Evolutionary conservation across 2,113 vertebrate species (phyloP), one percentile per base, ranked within the genome.

Genomic region (Peromyscus californicus): DNA sequence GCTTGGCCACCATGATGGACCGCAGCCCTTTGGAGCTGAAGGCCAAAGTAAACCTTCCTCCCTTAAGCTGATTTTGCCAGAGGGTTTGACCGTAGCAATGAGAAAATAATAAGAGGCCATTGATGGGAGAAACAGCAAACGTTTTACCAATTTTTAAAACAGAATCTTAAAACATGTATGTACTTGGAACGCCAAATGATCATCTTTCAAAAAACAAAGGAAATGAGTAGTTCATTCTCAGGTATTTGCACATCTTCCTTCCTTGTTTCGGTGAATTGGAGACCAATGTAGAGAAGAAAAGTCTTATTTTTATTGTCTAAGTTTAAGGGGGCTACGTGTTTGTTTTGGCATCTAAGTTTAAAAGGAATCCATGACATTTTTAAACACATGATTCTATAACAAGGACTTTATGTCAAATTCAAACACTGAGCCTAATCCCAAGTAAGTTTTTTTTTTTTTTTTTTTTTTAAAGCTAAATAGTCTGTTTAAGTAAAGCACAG

Each of bases 391-490:
- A 3, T 19, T 82, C 24, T 36, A 63, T 13, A 67, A 54, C 33
- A 89, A 89, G 82, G 90, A 76, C 36, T 76, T 82, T 54, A 36
- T 29, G 54, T 93, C 29, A 54, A 59, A 2, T 83, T 91, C 85
- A 86, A 26, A 70, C 69, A 59, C 10, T 11, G 42, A 80, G 3
- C 36, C 51, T 63, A 42, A 80, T 90, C n/a, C 33, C 33, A 57
- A 86, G 72, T 63, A 72, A 88, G 33, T 26, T 11, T 89, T 57
- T 22, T 17, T 0, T n/a, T 51, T 17, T 0, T n/a, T 51, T n/a
- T 69, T n/a, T n/a, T n/a, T n/a, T n/a, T n/a, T n/a, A n/a, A 48
- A 57, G 39, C 67, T 72, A 70, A 26, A 7, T 48, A 78, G 48
- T 22, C 33, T 45, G 65, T 83, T 70, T 94, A 51, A 70, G 45